Percentiles rank a stretch among this genome's conserved stretches.
Evolutionary conservation across 2,888 invertebrate species (phyloP).

Genomic region (Pandemis cinnamomeana): DNA sequence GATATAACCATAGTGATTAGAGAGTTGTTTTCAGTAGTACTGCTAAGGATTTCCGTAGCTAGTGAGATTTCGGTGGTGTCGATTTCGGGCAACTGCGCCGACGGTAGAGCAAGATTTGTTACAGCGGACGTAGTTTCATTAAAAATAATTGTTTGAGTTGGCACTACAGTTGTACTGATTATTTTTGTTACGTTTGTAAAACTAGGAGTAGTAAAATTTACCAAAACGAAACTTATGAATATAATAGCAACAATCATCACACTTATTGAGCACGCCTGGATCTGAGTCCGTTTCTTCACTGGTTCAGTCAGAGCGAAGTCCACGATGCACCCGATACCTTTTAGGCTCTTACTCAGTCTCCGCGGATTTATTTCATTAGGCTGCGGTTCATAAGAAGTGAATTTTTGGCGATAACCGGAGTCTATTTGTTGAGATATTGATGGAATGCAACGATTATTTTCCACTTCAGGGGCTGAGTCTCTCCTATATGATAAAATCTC

Average conservation of each 20-base stretch:
- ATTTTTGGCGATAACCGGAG: slow-evolving; percentile 72
- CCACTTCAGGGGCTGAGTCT: slow-evolving; percentile 51
- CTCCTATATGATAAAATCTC: slow-evolving; percentile 51
- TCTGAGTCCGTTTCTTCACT: slow-evolving; percentile 78
- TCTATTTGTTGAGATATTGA: slow-evolving; percentile 78
- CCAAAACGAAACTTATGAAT: slow-evolving; percentile 80
- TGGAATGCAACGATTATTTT: slow-evolving; percentile 67
- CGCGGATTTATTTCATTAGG: slow-evolving; percentile 60
- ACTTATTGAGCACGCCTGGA: slow-evolving; percentile 83
- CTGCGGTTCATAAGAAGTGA: slow-evolving; percentile 67
- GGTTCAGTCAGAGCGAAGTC: slow-evolving; percentile 76
- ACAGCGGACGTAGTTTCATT: slow-evolving; percentile 68
- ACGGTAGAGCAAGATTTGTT: slow-evolving; percentile 57
- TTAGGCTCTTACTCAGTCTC: slow-evolving; percentile 77
- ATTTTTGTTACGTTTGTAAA: slow-evolving; percentile 66
- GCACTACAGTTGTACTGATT: slow-evolving; percentile 78
- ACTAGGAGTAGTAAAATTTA: slow-evolving; percentile 78
- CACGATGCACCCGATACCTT: slow-evolving; percentile 78
- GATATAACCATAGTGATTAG: slow-evolving; percentile 62
- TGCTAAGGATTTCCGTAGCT: slow-evolving; percentile 52
- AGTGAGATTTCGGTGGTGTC: slow-evolving; percentile 53
- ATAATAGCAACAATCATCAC: slow-evolving; percentile 81
- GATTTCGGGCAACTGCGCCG: slow-evolving; percentile 45
- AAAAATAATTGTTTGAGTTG: slow-evolving; percentile 65
- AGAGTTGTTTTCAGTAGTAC: slow-evolving; percentile 58